These are phyloP conservation scores for Acronicta leporina DNA, from an alignment of 2,888 invertebrate species.

Conservation along the genomic window DNA sequence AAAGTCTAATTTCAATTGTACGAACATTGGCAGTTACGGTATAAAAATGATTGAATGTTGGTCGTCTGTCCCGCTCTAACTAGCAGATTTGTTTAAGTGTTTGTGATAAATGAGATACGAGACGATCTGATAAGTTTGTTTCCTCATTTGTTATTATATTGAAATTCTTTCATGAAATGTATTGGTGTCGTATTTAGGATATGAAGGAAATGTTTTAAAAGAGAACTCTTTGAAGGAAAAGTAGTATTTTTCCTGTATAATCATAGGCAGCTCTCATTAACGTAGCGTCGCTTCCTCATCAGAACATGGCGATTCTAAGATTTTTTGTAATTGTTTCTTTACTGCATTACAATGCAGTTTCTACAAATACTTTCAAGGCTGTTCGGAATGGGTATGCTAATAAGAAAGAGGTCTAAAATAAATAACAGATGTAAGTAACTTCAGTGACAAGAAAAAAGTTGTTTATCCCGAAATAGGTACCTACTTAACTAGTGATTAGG, in stretches of 20 bases:
- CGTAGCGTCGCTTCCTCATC: not conserved
- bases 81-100: constrained; percentile 38
- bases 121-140: constrained; percentile 45
- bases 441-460: too few species aligned
- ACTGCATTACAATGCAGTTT: not conserved
- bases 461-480: too few species aligned
- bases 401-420: too few species aligned
- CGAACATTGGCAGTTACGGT: constrained; percentile 14
- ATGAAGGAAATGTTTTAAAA: constrained; percentile 3
- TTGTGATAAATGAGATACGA: constrained; percentile 46
- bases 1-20: constrained; percentile 19
- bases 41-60: constrained; percentile 5
- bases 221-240: not conserved
- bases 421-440: too few species aligned
- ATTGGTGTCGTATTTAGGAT: not conserved
- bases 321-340: not conserved
- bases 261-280: not conserved
- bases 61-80: constrained; percentile 36
- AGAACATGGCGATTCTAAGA: not conserved
- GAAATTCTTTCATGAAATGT: constrained; percentile 23
- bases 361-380: too few species aligned
- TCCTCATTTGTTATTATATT: constrained; percentile 33
- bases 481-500: not conserved
- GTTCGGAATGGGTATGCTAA: too few species aligned
- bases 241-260: not conserved